Base-by-base conservation (phyloP, 2,888 invertebrate species). In the Spialia ferax region DNA sequence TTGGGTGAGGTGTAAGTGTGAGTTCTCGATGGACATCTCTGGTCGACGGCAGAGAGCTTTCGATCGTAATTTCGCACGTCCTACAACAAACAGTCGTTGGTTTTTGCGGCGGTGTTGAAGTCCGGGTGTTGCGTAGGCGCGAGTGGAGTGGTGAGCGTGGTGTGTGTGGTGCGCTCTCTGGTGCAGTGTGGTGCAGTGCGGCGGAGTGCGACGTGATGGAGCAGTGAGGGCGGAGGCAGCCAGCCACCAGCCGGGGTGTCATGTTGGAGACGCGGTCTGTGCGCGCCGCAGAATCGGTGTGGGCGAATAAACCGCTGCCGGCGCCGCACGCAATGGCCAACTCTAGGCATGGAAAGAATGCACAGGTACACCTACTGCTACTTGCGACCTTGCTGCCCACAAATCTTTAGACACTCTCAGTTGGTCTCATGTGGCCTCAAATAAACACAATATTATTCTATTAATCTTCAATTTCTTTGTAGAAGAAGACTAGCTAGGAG, bases 261-360 rank as follows among this genome's bases (percentile, higher is more conserved):
- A 95, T 95, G 95, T 95, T 95, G 95, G 95, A 95, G 91, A 95
- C 95, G 94, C 95, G 96, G 94, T 96, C 96, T 85, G 94, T 95
- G 91, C 96, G 96, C 91, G 95, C 95, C 94, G 96, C 96, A 94
- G 96, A 96, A 93, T 91, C 94, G 95, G 94, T 95, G 91, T 94
- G 94, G 95, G 95, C 95, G 93, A 94, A 91, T 89, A 94, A 95
- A 89, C 94, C 94, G 81, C 88, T 94, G 89, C 94, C 94, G 86
- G 94, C 93, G 85, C 94, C 94, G 75, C 93, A 94, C 93, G 93
- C 94, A 80, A 94, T 94, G 94, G 93, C 94, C 77, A 94, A 86
- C 85, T 82, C 89, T 74, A 86, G 94, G 82, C 94, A 94, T 83
- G 97, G 97, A 91, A 97, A 97, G 95, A 91, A 89, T 73, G 95